These are phyloP conservation scores for Oasisia sp. DNA, from an alignment of 2,888 invertebrate species.

Conservation along the genomic window DNA sequence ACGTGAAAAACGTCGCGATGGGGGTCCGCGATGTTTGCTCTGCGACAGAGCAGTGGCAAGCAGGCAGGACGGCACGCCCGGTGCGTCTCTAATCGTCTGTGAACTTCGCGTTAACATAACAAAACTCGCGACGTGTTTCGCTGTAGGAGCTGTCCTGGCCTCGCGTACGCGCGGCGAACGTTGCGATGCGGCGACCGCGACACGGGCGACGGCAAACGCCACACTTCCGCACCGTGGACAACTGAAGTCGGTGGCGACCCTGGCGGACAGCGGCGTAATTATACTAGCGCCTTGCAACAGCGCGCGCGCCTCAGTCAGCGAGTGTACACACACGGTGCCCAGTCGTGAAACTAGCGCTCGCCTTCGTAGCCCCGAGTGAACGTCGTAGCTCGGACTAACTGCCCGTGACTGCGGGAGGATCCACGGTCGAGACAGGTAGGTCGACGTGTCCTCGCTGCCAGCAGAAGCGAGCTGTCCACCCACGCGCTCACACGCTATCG, in stretches of 20 bases:
- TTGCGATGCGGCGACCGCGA: not conserved
- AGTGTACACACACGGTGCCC: not conserved
- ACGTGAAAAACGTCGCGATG: not conserved
- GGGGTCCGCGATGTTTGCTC: conserved; percentile 12
- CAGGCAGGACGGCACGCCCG: not conserved
- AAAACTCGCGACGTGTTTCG: not conserved
- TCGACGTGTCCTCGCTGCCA: not conserved
- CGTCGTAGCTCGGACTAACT: not conserved
- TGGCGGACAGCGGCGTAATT: not conserved
- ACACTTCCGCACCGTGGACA: not conserved
- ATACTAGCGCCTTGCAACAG: not conserved
- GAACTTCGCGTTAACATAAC: not conserved
- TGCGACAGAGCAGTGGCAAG: not conserved
- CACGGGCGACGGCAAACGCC: not conserved
- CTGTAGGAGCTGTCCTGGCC: not conserved
- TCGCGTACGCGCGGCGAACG: not conserved
- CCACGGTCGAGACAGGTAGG: not conserved
- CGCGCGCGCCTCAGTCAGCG: not conserved
- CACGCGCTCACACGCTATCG: not conserved
- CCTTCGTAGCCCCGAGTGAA: not conserved
- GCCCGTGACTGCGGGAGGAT: not conserved
- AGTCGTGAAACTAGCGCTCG: not conserved
- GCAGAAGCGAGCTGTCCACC: not conserved
- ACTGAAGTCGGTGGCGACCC: not conserved
- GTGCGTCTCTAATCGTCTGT: not conserved